Evolutionary conservation across 1,140 invertebrate genomes (phyloP), one percentile per base, ranked within the genome.

Genomic region (Monochamus saltuarius): DNA sequence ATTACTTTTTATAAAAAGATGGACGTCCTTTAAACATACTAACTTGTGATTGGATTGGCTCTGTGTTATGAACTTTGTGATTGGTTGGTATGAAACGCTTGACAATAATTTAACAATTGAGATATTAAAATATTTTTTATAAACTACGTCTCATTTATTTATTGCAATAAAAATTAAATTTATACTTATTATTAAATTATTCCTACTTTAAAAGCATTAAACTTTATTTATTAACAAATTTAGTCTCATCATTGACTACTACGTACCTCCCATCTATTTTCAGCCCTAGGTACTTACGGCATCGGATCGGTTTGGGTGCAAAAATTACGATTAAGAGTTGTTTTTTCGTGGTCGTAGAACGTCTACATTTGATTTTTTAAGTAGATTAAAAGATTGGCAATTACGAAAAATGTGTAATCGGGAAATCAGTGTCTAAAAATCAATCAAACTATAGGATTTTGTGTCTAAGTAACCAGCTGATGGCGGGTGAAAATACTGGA

Each of bases 261-360:
- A 16, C 55, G 62, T 65, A 62, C 60, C 71, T 70, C 66, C 75
- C 74, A 75, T 76, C 73, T 76, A 77, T 76, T 75, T 77, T 77
- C 75, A 75, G 75, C 73, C 71, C 71, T 70, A 77, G 74, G 75
- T 75, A 77, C 72, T 74, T 76, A 72, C 70, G 70, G 73, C 72
- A 73, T 75, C 73, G 66, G 62, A 61, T 71, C 67, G 64, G 60
- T 68, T 69, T 62, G 63, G 58, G 68, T 72, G 69, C 65, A 67
- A 71, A 74, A 69, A 62, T 59, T 65, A 54, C 13, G 45, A 58
- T 61, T 61, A 63, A 50, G 55, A 38, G 51, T 57, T 64, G 50
- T 61, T 64, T 58, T 10, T 22, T 13, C 11, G 36, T 10, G 37
- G 7, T 42, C 4, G 4, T 7, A 13, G 39, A 42, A 16, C 39